A percentile compares a stretch with the other conserved stretches of the same genome.
These are phyloP conservation scores for Poecile montanus DNA, from an alignment of 2,797 vertebrate genomes.

Conservation along the genomic window DNA sequence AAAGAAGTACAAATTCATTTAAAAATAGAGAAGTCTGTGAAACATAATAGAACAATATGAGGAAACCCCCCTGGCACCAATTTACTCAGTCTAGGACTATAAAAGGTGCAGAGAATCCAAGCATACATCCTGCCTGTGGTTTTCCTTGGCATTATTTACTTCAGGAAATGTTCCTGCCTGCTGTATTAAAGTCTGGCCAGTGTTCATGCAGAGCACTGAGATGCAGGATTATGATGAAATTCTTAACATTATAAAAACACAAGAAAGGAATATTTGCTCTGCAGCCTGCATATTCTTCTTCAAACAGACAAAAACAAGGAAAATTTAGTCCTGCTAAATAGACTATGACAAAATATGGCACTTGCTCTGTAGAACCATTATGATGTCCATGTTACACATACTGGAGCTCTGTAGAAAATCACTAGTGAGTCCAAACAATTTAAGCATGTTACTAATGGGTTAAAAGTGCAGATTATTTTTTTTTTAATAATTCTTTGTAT, in stretches of 20 bases:
- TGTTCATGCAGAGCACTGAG: background rate
- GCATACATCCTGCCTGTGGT: background rate
- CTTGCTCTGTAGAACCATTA: background rate
- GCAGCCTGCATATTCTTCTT: background rate
- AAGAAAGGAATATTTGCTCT: background rate
- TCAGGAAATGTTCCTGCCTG: background rate
- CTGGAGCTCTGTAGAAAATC: background rate
- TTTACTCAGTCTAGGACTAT: background rate
- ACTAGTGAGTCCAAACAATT: background rate
- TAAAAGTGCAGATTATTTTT: background rate
- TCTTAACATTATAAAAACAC: background rate
- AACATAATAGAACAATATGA: slow-evolving; percentile 12
- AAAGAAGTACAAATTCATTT: background rate
- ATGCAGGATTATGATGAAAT: background rate
- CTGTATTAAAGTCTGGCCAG: background rate
- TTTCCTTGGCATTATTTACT: slow-evolving; percentile 4
- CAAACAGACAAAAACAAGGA: background rate
- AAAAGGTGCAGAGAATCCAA: background rate
- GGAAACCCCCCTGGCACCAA: background rate
- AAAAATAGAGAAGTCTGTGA: background rate
- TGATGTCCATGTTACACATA: accelerated
- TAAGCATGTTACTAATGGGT: background rate
- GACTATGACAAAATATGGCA: background rate
- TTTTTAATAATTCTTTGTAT: background rate
- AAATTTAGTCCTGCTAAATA: background rate